Evolutionary conservation across 2,888 invertebrate genomes (phyloP), one percentile per base, ranked within the genome.

Genomic region (Eulithis testata): DNA sequence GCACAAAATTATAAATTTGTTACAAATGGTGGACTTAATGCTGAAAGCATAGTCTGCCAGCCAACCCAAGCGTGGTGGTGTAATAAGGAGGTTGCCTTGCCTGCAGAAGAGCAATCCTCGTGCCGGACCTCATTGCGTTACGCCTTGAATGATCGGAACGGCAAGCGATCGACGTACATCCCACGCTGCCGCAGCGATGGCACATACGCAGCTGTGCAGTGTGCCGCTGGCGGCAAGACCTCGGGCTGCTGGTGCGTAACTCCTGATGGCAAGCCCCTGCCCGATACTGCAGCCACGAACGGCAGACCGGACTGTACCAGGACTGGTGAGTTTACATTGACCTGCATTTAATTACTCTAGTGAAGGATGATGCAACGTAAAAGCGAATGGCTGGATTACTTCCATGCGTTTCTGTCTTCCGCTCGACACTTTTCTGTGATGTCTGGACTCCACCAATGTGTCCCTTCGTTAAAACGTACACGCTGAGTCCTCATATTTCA

Each of bases 161-260:
- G 87, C 6, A 78, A 83, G 14, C 84, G 94, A 69, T 93, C 94
- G 9, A 88, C 91, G 63, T 96, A 96, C 81, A 94, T 96, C 68
- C 97, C 98, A 3, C 94, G 95, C 54, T 98, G 98, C 85, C 95
- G 96, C 60, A 93, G 94, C 3, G 98, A 98, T 83, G 98, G 98
- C 12, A 95, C 95, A 3, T 98, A 96, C 86, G 96, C 97, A 1
- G 95, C 97, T 9, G 95, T 97, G 65, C 98, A 98, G 90, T 98
- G 98, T 83, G 95, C 95, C 60, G 95, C 96, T 7, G 95, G 96
- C 4, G 95, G 95, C 62, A 95, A 94, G 6, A 95, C 95, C 63
- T 96, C 97, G 2, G 95, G 95, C 81, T 98, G 98, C 91, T 98
- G 98, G 98, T 99, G 98, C 85, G 98, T 98, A 67, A 97, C 97